Conservation (phyloP, 1,140 invertebrate species). For the Sitobion miscanthi region DNA sequence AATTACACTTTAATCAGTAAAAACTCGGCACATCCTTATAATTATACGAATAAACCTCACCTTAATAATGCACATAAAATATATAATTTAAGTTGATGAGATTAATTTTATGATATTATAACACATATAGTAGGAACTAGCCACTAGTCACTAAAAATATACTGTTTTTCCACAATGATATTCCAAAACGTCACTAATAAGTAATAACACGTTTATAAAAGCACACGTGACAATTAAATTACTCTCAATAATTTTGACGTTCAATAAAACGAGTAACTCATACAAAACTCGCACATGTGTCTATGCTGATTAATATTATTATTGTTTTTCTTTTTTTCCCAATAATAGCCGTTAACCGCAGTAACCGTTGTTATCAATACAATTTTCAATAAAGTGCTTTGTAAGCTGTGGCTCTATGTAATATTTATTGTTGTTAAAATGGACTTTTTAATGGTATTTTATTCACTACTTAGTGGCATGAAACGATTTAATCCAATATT, state of each 20-base stretch:
- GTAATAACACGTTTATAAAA: neutral
- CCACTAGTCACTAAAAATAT: neutral
- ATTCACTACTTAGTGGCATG: neutral
- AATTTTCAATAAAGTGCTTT: neutral
- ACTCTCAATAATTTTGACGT: neutral
- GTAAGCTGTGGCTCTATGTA: neutral
- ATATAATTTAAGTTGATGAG: no score
- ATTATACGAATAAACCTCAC: neutral
- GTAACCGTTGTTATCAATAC: no score
- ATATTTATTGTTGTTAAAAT: neutral
- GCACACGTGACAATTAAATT: neutral
- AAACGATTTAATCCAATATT: neutral
- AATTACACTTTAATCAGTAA: neutral
- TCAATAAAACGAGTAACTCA: neutral
- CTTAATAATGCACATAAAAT: neutral
- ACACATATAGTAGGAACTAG: no score
- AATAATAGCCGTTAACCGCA: neutral
- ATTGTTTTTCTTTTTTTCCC: neutral
- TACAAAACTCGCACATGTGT: neutral
- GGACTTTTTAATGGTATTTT: neutral
- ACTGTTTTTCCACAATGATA: neutral
- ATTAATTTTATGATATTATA: neutral
- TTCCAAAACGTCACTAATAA: neutral
- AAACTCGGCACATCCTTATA: neutral
- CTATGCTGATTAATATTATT: neutral